Conservation (phyloP, 2,888 invertebrate genomes). For the Agrochola litura region DNA sequence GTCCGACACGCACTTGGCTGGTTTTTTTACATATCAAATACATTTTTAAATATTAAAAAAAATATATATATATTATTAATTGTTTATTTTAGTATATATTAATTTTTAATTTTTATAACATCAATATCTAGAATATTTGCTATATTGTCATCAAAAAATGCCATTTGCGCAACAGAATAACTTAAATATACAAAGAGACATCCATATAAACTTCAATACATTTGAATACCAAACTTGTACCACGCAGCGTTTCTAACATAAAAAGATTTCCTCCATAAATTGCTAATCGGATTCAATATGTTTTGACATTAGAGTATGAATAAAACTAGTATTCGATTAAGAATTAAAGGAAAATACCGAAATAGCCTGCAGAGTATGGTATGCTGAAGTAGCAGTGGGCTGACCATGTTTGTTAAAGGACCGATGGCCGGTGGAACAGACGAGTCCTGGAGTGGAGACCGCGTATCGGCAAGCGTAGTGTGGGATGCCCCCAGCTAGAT, state of each 20-base stretch:
- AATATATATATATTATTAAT: too few species aligned
- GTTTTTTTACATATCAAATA: too few species aligned
- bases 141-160: neutral
- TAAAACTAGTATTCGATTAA: slow-evolving; percentile 1
- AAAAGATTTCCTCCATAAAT: slow-evolving; percentile 56
- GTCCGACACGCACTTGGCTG: too few species aligned
- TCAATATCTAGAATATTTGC: neutral
- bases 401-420: neutral
- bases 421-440: too few species aligned
- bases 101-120: neutral
- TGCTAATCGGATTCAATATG: slow-evolving; percentile 61
- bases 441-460: too few species aligned
- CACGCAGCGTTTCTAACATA: slow-evolving; percentile 30
- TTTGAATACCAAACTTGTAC: slow-evolving; percentile 55
- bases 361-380: neutral
- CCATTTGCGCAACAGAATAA: slow-evolving; percentile 1
- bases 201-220: slow-evolving; percentile 46
- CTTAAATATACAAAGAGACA: slow-evolving; percentile 22
- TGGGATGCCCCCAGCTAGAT: too few species aligned
- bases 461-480: too few species aligned
- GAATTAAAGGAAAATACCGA: neutral
- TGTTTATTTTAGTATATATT: too few species aligned
- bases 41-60: too few species aligned
- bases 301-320: slow-evolving; percentile 30
- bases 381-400: neutral